phyloP scores from a whole-genome alignment of 2,888 invertebrate genomes.

The Notodromas monacha region DNA sequence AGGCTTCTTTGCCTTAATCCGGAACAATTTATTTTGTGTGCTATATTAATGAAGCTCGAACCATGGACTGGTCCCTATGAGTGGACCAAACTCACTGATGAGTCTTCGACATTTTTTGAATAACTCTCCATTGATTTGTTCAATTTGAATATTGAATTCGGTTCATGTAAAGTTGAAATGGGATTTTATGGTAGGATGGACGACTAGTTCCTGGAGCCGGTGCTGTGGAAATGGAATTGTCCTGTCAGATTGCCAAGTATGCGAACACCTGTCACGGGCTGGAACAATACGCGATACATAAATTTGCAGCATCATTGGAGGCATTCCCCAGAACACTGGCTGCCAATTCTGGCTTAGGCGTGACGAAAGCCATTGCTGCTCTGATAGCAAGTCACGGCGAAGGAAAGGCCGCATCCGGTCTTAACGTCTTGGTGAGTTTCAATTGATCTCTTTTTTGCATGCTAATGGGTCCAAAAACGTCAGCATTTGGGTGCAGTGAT shows the following conservation, averaged over 20 bases:
- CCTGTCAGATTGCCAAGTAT: slow-evolving; percentile 45
- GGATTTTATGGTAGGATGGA: slow-evolving; percentile 20
- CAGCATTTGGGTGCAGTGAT: too few species aligned
- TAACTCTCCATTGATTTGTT: neutral
- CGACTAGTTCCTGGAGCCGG: slow-evolving; percentile 66
- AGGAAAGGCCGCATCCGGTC: slow-evolving; percentile 44
- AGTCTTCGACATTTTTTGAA: neutral
- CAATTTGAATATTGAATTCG: too few species aligned
- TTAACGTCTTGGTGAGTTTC: slow-evolving; percentile 38
- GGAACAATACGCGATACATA: slow-evolving; percentile 83
- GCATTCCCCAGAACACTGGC: slow-evolving; percentile 23
- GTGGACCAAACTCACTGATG: too few species aligned
- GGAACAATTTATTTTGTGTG: too few species aligned
- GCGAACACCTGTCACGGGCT: slow-evolving; percentile 74
- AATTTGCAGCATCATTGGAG: slow-evolving; percentile 30
- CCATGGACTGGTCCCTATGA: too few species aligned
- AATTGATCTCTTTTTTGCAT: slow-evolving; percentile 8
- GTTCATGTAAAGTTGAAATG: too few species aligned
- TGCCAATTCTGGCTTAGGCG: slow-evolving; percentile 69
- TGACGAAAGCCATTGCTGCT: slow-evolving; percentile 52
- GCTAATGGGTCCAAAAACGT: too few species aligned
- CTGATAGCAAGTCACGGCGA: slow-evolving; percentile 74
- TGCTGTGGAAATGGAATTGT: slow-evolving; percentile 72
- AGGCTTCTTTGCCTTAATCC: too few species aligned
- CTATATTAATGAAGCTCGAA: too few species aligned